These are phyloP conservation scores for Metellina segmentata DNA, from an alignment of 2,888 invertebrate species.

Conservation along the genomic window DNA sequence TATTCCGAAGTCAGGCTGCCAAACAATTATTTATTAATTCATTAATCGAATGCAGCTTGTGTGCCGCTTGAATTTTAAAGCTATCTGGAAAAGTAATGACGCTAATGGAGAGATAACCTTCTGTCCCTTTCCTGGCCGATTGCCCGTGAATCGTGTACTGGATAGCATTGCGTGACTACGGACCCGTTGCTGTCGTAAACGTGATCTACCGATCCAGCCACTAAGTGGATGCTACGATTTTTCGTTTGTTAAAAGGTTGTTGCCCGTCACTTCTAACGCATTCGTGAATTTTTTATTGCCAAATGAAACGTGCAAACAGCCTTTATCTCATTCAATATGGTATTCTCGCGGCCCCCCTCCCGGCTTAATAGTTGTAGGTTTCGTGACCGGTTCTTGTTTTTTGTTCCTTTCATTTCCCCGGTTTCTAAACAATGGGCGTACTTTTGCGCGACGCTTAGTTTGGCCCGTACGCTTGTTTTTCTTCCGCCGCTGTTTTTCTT, in stretches of 20 bases:
- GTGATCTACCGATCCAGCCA: constrained; percentile 61
- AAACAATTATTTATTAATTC: neutral
- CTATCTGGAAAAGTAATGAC: neutral
- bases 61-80: neutral
- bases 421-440: constrained; percentile 72
- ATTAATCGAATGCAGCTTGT: neutral
- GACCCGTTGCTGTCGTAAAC: constrained; percentile 61
- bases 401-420: constrained; percentile 37
- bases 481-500: neutral
- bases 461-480: constrained; percentile 14
- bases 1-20: neutral
- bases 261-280: constrained; percentile 66
- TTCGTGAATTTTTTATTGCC: constrained; percentile 64
- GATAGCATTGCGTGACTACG: constrained; percentile 47
- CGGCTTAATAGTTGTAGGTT: neutral
- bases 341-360: constrained; percentile 49
- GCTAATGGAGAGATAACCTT: neutral
- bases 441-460: constrained; percentile 27
- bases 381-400: constrained; percentile 18
- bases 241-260: constrained; percentile 76
- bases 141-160: constrained; percentile 12
- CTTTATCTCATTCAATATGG: constrained; percentile 70
- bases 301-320: constrained; percentile 74
- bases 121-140: neutral
- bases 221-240: constrained; percentile 72